Conservation (phyloP, 2,797 vertebrate species). For the Synanceia verrucosa region DNA sequence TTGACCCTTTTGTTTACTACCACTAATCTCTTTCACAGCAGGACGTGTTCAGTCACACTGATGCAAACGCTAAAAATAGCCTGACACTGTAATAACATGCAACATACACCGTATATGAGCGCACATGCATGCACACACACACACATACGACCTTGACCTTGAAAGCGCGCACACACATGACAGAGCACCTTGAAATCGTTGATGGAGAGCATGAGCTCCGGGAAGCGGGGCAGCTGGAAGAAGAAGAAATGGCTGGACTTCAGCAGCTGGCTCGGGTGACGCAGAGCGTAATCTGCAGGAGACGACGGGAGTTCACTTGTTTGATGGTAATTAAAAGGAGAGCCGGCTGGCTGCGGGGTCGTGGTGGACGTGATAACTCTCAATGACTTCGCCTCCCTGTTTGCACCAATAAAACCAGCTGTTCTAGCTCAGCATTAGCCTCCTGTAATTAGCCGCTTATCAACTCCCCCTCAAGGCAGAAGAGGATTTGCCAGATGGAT, state of each 20-base stretch:
- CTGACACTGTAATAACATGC: slow-evolving; percentile 4
- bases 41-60: slow-evolving; percentile 1
- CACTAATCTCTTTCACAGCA: slow-evolving; percentile 4
- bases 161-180: slow-evolving; percentile 33
- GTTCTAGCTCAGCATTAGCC: slow-evolving; percentile 51
- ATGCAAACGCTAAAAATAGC: slow-evolving; percentile 40
- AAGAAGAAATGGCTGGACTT: slow-evolving; percentile 98
- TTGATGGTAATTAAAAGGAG: slow-evolving; percentile 33
- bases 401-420: slow-evolving; percentile 57
- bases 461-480: slow-evolving; percentile 51
- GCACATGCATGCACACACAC: not conserved
- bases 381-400: slow-evolving; percentile 27
- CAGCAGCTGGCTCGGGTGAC: slow-evolving; percentile 95
- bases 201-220: slow-evolving; percentile 98
- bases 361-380: slow-evolving; percentile 4
- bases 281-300: slow-evolving; percentile 92
- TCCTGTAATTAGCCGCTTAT: slow-evolving; percentile 71
- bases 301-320: slow-evolving; percentile 25
- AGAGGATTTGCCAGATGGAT: slow-evolving; percentile 71
- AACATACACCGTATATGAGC: not conserved
- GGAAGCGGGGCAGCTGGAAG: slow-evolving; percentile 97
- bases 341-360: not conserved
- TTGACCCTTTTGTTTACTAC: slow-evolving; percentile 1
- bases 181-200: slow-evolving; percentile 95
- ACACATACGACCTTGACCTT: slow-evolving; percentile 44